phyloP scores from a whole-genome alignment of 2,113 vertebrate species.

The Salminus brasiliensis region DNA sequence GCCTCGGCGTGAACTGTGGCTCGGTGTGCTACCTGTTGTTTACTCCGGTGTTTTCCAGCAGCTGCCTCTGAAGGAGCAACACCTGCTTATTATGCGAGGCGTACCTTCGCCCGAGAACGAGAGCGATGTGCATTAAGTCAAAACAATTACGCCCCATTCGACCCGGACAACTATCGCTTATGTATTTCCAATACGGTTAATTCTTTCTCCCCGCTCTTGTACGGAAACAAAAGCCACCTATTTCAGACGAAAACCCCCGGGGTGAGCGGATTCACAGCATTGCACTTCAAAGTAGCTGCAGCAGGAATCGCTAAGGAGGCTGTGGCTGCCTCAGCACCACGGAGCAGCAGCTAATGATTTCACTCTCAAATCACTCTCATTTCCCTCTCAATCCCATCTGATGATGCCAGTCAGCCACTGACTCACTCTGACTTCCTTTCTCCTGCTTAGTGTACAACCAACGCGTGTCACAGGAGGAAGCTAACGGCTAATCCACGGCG shows the following conservation, averaged over 20 bases:
- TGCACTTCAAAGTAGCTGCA: constrained; percentile 44
- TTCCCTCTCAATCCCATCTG: constrained; percentile 33
- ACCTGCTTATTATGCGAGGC: constrained; percentile 34
- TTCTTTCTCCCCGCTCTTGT: not conserved
- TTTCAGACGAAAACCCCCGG: not conserved
- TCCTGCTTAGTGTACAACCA: not conserved
- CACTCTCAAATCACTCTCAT: constrained; percentile 18
- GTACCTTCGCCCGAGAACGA: not conserved
- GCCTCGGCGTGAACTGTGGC: not conserved
- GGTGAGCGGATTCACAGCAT: constrained; percentile 39
- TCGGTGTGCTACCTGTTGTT: not conserved
- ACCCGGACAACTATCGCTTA: constrained; percentile 5
- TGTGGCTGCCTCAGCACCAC: constrained; percentile 29
- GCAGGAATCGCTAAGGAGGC: constrained; percentile 29
- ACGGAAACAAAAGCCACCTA: not conserved
- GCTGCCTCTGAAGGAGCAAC: constrained; percentile 2
- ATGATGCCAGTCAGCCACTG: constrained; percentile 29
- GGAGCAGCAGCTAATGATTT: constrained; percentile 32
- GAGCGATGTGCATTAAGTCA: constrained; percentile 24
- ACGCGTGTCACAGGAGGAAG: constrained; percentile 6
- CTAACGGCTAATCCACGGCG: not conserved
- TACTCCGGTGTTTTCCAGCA: not conserved
- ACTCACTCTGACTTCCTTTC: not conserved
- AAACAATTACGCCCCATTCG: constrained; percentile 47
- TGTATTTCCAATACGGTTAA: constrained; percentile 36